Conservation (phyloP, 2,113 vertebrate genomes). For the Penelope pileata region DNA sequence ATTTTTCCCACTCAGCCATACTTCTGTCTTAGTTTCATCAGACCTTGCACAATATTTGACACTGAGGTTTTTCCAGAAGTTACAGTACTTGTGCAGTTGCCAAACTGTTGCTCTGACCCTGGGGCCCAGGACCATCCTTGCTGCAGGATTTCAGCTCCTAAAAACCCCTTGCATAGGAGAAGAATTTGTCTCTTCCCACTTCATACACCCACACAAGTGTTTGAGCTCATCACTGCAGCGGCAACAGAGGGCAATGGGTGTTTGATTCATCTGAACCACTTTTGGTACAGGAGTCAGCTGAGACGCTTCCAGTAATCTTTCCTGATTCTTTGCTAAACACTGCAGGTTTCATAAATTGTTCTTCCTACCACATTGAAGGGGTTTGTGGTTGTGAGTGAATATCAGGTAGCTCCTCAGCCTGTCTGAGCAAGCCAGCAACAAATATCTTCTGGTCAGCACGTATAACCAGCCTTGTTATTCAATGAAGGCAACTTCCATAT, state of each 20-base stretch:
- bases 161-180: not conserved
- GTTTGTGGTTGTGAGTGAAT: not conserved
- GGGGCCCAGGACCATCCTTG: not conserved
- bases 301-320: not conserved
- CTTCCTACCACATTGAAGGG: not conserved
- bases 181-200: not conserved
- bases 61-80: not conserved
- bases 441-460: not conserved
- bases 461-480: not conserved
- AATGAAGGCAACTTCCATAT: not conserved
- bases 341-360: not conserved
- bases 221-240: not conserved
- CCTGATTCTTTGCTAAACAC: not conserved
- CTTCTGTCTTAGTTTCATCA: not conserved
- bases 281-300: not conserved
- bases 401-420: not conserved
- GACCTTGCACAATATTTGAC: not conserved
- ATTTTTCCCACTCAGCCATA: not conserved
- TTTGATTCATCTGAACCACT: not conserved
- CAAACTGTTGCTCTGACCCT: not conserved
- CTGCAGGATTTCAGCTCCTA: not conserved
- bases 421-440: not conserved
- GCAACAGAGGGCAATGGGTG: not conserved
- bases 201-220: not conserved
- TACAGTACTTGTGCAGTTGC: not conserved